Base-by-base conservation (phyloP, 1,140 invertebrate genomes). In the Drosophila leontia region DNA sequence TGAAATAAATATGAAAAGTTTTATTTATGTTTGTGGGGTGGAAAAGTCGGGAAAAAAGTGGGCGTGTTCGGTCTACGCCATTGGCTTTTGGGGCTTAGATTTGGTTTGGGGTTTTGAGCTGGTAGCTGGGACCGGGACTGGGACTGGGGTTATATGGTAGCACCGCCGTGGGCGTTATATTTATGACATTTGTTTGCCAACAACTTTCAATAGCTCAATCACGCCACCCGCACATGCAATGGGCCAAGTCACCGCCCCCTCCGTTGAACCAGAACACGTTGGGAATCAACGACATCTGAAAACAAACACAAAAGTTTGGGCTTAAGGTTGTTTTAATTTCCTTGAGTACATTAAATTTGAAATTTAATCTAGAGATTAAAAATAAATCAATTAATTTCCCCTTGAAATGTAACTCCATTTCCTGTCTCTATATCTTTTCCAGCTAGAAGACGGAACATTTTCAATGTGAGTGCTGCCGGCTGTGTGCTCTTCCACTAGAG, bases 1-100 rank as follows among this genome's bases (percentile, higher is more conserved):
- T 75, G 85, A 90, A 88, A 90, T 90, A 88, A 90, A 88, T 90
- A 84, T 90, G 85, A 88, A 88, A 88, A 88, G 75, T 88, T 88
- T 90, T 90, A 88, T 88, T 88, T 90, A 90, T 88, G 81, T 80
- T 85, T 72, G 83, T 47, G 51, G 64, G 64, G 37, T 60, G 55
- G 70, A n/a, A 50, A 39, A 42, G 39, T 29, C 34, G 17, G n/a
- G 9, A 11, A 41, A 50, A 53, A 34, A 6, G 26, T 13, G 35
- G 68, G 51, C 19, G 48, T 69, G 61, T 44, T 19, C 15, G 23
- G 13, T 48, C 23, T 26, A 26, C 13, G 47, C 47, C 47, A 48
- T 57, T 59, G 37, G 32, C 29, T 45, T 34, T 63, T 48, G 45
- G 34, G 42, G n/a, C 53, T 60, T 58, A 29, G 53, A 32, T 34